Conservation (phyloP, 2,888 invertebrate species). For the Melipona bicolor region DNA sequence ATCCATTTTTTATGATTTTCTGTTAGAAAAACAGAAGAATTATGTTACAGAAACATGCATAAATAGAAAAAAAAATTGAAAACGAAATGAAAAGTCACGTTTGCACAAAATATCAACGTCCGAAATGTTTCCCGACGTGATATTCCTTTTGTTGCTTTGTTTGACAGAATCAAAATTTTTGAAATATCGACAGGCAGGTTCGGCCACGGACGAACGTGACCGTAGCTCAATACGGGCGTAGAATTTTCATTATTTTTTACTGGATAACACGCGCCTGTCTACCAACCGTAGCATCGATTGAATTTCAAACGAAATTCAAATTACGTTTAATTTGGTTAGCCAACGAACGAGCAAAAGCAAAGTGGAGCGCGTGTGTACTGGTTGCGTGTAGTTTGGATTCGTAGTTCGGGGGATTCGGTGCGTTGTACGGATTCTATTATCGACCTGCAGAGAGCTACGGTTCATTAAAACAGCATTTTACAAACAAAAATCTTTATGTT, state of each 20-base stretch:
- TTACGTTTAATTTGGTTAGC: constrained; percentile 81
- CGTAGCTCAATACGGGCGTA: constrained; percentile 38
- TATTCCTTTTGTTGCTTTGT: neutral
- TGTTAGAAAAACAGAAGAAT: too few species aligned
- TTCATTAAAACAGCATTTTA: constrained; percentile 67
- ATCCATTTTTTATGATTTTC: too few species aligned
- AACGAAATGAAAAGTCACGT: neutral
- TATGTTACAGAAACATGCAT: neutral
- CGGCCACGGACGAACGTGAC: constrained; percentile 43
- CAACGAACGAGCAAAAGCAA: constrained; percentile 48
- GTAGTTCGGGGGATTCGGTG: constrained; percentile 57
- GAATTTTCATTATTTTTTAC: constrained; percentile 72
- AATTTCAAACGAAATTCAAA: constrained; percentile 83
- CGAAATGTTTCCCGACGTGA: neutral
- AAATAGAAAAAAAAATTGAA: neutral
- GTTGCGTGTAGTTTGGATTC: constrained; percentile 65
- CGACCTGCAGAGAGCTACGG: constrained; percentile 60
- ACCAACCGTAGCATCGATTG: constrained; percentile 75
- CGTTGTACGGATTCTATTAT: constrained; percentile 77
- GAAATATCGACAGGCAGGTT: constrained; percentile 41
- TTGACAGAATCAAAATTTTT: constrained; percentile 50
- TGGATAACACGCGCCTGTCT: constrained; percentile 57
- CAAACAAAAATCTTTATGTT: constrained; percentile 51
- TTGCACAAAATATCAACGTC: neutral
- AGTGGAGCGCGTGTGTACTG: constrained; percentile 31